phyloP scores from a whole-genome alignment of 1,140 invertebrate species.

The Heterodera schachtii region DNA sequence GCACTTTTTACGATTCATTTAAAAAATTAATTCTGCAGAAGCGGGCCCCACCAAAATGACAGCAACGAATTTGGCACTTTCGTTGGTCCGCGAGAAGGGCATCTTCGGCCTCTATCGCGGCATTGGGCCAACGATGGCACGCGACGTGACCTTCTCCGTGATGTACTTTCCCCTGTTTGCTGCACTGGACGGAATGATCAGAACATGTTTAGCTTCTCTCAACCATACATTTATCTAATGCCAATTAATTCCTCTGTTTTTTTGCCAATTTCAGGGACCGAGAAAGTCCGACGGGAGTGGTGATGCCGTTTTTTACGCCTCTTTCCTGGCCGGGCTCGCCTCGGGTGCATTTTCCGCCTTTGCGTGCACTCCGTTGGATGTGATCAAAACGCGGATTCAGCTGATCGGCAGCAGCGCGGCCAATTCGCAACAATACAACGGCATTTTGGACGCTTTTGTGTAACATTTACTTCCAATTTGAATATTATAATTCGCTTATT shows the following conservation, averaged over 20 bases:
- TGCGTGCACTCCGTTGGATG: slow-evolving; percentile 78
- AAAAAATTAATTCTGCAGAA: slow-evolving; percentile 28
- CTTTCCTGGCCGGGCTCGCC: slow-evolving; percentile 85
- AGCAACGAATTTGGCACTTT: slow-evolving; percentile 72
- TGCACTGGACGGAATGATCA: slow-evolving; percentile 84
- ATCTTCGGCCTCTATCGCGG: slow-evolving; percentile 92
- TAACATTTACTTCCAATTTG: slow-evolving; percentile 62
- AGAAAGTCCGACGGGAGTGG: slow-evolving; percentile 69
- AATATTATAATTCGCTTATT: too few relatives aligned
- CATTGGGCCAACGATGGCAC: slow-evolving; percentile 83
- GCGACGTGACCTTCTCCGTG: slow-evolving; percentile 95
- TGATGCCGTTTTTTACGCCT: slow-evolving; percentile 85
- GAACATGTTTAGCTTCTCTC: slow-evolving; percentile 58
- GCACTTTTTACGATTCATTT: not conserved
- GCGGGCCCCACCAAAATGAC: slow-evolving; percentile 73
- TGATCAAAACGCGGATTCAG: slow-evolving; percentile 95
- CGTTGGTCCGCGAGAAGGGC: slow-evolving; percentile 74
- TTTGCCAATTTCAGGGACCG: slow-evolving; percentile 65
- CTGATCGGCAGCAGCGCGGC: slow-evolving; percentile 83
- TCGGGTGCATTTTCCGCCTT: slow-evolving; percentile 87
- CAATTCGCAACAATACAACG: slow-evolving; percentile 80
- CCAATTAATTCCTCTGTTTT: not conserved
- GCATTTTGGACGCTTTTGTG: slow-evolving; percentile 85
- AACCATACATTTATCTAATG: too few relatives aligned
- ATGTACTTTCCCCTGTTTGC: slow-evolving; percentile 98